Evolutionary conservation across 2,888 invertebrate species (phyloP), one percentile per base, ranked within the genome.

Genomic region (Dermolepida albohirtum): DNA sequence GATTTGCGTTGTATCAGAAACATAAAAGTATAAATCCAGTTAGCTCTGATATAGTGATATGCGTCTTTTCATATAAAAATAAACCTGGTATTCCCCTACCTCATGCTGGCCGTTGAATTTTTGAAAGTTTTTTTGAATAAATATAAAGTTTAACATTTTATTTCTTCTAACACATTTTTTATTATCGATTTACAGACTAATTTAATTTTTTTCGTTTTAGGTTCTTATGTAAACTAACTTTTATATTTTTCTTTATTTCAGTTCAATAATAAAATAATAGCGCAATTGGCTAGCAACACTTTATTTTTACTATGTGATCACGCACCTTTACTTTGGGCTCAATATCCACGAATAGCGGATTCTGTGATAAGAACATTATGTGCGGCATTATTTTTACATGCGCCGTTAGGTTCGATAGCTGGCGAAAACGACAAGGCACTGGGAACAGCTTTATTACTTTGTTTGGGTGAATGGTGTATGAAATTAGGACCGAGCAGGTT

Each of bases 391-490:
- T 80, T 80, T 84, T 84, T 83, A 82, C 87, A 72, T 84, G 86
- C 83, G 76, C 88, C 78, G 80, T 83, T 59, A 82, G 86, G 78
- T 81, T 85, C 73, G 12, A 75, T 82, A 0, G 85, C 83, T 11
- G 87, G 87, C 22, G 85, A 87, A 27, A 88, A 88, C 47, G 91
- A 91, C 74, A 90, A 90, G 76, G 88, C 93, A 67, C 83, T 95
- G 65, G 88, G 93, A 11, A 90, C 93, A 34, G 92, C 95, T 0
- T 86, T 97, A 74, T 87, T 97, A 77, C 89, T 97, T 66, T 95
- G 96, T 79, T 86, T 98, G 70, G 95, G 96, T 0, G 97, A 97
- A 84, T 97, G 96, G 91, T 96, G 96, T 65, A 95, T 97, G 89
- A 88, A 91, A 54, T 88, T 97, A 74, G 92, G 92, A 0, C 89